Evolutionary conservation across 37 sponge, comb jelly and placozoan genomes (phyloP), one percentile per base, ranked within the genome.

Genomic region (Halichondria panicea): DNA sequence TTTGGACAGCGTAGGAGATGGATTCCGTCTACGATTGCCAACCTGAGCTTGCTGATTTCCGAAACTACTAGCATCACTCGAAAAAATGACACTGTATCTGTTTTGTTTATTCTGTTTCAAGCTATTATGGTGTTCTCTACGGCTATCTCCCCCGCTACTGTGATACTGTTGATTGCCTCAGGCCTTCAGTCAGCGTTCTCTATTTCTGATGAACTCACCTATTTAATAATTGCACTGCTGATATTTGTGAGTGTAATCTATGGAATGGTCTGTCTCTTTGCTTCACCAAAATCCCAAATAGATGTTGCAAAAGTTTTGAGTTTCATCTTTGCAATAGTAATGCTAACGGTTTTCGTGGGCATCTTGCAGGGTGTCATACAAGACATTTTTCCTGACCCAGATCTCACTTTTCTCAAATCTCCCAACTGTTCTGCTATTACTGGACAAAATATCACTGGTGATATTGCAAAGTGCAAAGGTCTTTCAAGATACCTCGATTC

Each of bases 21-120:
- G 94, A 75, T 89, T 9, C 94, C 94, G 0, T 89, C 91, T 6
- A 94, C 90, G 9, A 50, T 94, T 0, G 94, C 94, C 19, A 94
- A 94, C 50, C 71, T 94, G 35, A 33, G 43, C 33, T 74, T 70
- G 33, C 60, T 89, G 65, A 64, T 87, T n/a, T 68, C 87, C 2
- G 72, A 76, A 35, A 61, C 74, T n/a, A 55, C 43, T 0, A 69
- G 37, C 3, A 80, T 94, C 61, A 83, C 80, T 1, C 48, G 43
- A 25, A 68, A 55, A 5, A 94, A 89, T 48, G 76, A 89, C 43
- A 71, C 84, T 27, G 71, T 94, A 45, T 72, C 78, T 11, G 55
- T 77, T 18, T 27, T 82, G 22, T 94, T 94, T 75, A 78, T 94
- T 24, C 8, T 94, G n/a, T 89, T 87, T 46, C 81, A 94, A 60